These are phyloP conservation scores for Cirrhinus mrigala DNA, from an alignment of 2,797 vertebrate genomes.

Conservation along the genomic window DNA sequence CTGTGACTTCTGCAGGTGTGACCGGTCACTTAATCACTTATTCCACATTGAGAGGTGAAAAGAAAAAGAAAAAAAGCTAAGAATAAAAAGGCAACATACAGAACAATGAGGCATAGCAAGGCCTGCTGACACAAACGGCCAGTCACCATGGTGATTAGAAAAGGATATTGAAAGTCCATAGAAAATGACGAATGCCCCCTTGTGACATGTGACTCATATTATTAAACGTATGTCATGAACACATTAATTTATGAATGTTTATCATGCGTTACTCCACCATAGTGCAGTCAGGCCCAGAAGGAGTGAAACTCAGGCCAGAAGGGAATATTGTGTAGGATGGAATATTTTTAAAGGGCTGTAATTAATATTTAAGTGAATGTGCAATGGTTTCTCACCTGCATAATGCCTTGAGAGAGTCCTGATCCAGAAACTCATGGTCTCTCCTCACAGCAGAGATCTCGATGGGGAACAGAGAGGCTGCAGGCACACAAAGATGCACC, in stretches of 20 bases:
- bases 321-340: background rate
- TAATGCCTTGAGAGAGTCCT: conserved; percentile 84
- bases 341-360: background rate
- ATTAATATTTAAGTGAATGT: conserved; percentile 34
- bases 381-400: conserved; percentile 79
- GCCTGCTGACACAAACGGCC: background rate
- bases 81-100: conserved; percentile 1
- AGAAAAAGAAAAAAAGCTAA: background rate
- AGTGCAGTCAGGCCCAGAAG: background rate
- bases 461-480: conserved; percentile 83
- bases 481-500: conserved; percentile 34
- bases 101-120: conserved; percentile 4
- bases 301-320: background rate
- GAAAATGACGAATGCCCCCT: background rate
- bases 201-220: background rate
- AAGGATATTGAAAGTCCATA: background rate
- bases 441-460: conserved; percentile 85
- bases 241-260: background rate
- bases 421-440: conserved; percentile 85
- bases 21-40: conserved; percentile 21
- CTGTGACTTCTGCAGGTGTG: conserved; percentile 25
- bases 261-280: background rate
- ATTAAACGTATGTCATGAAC: background rate
- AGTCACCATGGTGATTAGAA: conserved; percentile 15
- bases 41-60: conserved; percentile 11